phyloP scores from a whole-genome alignment of 2,888 invertebrate species.

The Gnatocerus cornutus region DNA sequence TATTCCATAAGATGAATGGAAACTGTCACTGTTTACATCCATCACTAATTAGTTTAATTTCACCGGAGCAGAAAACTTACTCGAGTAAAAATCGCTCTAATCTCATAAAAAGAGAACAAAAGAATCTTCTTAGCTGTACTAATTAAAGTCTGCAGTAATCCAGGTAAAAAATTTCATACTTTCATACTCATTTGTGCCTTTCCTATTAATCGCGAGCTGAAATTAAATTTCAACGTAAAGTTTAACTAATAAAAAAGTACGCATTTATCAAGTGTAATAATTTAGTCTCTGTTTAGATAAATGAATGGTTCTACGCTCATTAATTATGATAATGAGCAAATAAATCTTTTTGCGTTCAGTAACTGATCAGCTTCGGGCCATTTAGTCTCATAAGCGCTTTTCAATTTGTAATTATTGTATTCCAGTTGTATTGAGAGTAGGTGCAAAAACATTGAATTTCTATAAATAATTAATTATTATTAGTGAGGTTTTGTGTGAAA shows the following conservation, averaged over 20 bases:
- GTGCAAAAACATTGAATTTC: no score
- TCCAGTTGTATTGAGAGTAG: not conserved
- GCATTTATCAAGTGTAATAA: not conserved
- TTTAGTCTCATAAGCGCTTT: not conserved
- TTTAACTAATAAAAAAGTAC: not conserved
- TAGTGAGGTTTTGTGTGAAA: no score
- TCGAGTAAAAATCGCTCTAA: not conserved
- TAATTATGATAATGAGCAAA: constrained; percentile 4
- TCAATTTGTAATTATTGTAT: constrained; percentile 12
- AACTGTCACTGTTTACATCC: not conserved
- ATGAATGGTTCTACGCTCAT: not conserved
- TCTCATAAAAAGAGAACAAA: not conserved
- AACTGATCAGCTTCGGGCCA: not conserved
- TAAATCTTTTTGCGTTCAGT: constrained; percentile 3
- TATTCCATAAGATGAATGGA: not conserved
- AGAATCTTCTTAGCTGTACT: not conserved
- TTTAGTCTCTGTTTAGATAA: not conserved
- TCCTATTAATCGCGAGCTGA: not conserved
- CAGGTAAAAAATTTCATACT: constrained; percentile 12
- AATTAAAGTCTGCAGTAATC: constrained; percentile 7
- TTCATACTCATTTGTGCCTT: constrained; percentile 10
- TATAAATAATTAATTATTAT: no score
- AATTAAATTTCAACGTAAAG: constrained; percentile 3
- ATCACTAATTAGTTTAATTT: constrained; percentile 1
- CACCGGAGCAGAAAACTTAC: not conserved